Evolutionary conservation across 2,113 vertebrate species (phyloP), one percentile per base, ranked within the genome.

Genomic region (Neopipo cinnamomea): DNA sequence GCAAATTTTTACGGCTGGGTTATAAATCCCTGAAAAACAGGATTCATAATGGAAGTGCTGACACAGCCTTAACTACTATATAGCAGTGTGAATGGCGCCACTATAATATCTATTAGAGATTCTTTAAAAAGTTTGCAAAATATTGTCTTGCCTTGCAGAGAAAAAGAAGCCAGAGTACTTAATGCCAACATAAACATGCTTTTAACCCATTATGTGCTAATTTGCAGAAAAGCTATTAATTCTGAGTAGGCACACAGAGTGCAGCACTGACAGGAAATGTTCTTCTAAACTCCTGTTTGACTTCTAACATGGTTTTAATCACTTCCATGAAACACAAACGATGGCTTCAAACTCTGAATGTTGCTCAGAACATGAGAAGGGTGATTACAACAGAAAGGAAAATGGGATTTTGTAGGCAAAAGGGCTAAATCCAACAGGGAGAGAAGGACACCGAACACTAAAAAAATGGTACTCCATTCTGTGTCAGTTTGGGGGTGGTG

Each of bases 201-300:
- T 98, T 98, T 98, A 98, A 98, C 97, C 98, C 98, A 97, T 98
- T 97, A 97, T 85, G 98, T 97, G 97, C 97, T 97, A 97, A 98
- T 98, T 98, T 98, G 96, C 95, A 98, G 96, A 96, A 97, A 98
- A 97, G 91, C 91, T 95, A 97, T 98, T 98, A 98, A 97, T 97
- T 96, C 96, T 97, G 95, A 97, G 88, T 47, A 97, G 91, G 95
- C 76, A 49, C 94, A 94, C 67, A 47, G 75, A 58, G 89, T 16
- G 22, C 62, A 80, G 93, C 62, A 83, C 86, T 16, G n/a, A 95
- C 95, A 98, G 97, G 97, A 98, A 98, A 98, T 97, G 97, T 97
- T 96, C 97, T 94, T 97, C 93, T 92, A 95, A 97, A 97, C 95
- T 95, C 87, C 87, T 94, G 96, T 94, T 93, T 96, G 96, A 97